Conservation (phyloP, 2,888 invertebrate genomes). For the Phragmatobia fuliginosa region DNA sequence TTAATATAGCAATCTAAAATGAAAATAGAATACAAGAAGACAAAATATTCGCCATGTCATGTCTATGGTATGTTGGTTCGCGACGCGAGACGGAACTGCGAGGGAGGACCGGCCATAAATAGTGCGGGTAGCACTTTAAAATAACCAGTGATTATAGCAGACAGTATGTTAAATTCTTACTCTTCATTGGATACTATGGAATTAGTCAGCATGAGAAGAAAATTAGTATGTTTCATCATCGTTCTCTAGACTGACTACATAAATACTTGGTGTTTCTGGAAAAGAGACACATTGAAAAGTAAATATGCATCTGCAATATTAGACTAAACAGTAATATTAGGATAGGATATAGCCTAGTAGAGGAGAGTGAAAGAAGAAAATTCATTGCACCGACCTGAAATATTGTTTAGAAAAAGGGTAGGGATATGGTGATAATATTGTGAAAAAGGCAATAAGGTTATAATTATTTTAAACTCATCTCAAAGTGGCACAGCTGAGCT, state of each 20-base stretch:
- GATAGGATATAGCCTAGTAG: too few relatives aligned
- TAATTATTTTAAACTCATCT: not conserved
- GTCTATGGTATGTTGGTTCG: conserved; percentile 36
- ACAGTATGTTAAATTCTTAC: not conserved
- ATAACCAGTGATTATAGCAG: conserved; percentile 21
- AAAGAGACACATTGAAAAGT: not conserved
- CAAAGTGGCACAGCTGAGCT: not conserved
- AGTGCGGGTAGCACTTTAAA: conserved; percentile 16
- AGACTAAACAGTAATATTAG: too few relatives aligned
- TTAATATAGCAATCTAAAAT: conserved; percentile 33
- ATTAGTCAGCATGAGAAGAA: not conserved
- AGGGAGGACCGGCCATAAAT: conserved; percentile 28
- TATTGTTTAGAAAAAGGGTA: too few relatives aligned
- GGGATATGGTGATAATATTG: too few relatives aligned
- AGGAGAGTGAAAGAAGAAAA: too few relatives aligned
- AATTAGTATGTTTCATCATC: not conserved
- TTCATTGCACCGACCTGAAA: too few relatives aligned
- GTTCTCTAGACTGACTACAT: not conserved
- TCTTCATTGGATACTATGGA: not conserved
- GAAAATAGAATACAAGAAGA: conserved; percentile 36
- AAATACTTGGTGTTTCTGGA: not conserved
- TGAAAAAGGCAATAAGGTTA: not conserved
- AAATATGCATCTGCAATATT: too few relatives aligned
- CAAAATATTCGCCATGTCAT: conserved; percentile 34
- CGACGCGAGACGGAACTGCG: conserved; percentile 22